phyloP scores from a whole-genome alignment of 2,113 vertebrate species.

The Pseudopipra pipra region DNA sequence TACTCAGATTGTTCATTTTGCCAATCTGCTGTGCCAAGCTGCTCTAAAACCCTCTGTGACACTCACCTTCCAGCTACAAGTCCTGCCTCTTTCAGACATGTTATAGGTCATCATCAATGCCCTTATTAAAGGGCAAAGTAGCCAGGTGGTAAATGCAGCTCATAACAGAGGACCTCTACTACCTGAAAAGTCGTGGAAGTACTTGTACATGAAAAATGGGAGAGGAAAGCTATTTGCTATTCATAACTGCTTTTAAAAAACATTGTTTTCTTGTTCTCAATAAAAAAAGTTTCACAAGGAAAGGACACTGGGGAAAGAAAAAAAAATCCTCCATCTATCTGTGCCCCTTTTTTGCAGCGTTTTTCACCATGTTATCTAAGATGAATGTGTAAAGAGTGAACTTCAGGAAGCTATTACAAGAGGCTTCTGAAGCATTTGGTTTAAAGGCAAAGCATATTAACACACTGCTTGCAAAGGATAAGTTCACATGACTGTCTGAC shows the following conservation, averaged over 20 bases:
- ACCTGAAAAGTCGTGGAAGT: neutral
- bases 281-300: neutral
- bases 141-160: neutral
- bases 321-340: neutral
- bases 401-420: neutral
- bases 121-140: neutral
- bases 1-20: neutral
- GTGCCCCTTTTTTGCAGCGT: neutral
- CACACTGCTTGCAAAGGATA: neutral
- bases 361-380: neutral
- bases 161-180: neutral
- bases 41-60: neutral
- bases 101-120: neutral
- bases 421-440: neutral
- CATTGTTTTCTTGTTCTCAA: neutral
- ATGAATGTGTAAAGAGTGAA: neutral
- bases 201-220: neutral
- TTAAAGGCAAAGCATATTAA: neutral
- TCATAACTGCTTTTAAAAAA: neutral
- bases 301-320: neutral
- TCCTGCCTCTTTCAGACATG: neutral
- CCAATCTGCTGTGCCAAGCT: neutral
- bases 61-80: neutral
- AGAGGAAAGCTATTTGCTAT: neutral
- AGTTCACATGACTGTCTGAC: neutral